phyloP scores from a whole-genome alignment of 1,140 invertebrate genomes.

The Drosophila ercepeae region DNA sequence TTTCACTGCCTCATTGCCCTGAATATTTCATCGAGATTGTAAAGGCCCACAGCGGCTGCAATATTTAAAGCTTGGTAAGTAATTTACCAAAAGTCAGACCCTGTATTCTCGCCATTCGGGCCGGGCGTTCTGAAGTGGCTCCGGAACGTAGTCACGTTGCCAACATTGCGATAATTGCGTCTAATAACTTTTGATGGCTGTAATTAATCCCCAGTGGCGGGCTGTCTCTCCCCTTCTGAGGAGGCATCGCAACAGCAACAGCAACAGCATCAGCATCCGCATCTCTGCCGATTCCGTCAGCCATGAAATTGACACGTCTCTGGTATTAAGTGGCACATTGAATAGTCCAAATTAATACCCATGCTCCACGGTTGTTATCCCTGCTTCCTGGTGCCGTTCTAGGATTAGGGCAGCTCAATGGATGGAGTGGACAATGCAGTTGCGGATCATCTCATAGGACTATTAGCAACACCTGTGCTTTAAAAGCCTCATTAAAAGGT shows the following conservation, averaged over 20 bases:
- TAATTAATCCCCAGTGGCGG: slow-evolving; percentile 77
- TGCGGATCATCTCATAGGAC: neutral
- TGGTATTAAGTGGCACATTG: slow-evolving; percentile 80
- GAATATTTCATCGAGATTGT: neutral
- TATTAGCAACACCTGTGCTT: neutral
- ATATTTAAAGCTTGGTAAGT: neutral
- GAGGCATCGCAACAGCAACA: no score
- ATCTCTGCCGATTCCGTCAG: slow-evolving; percentile 64
- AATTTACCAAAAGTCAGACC: neutral
- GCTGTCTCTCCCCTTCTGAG: slow-evolving; percentile 10
- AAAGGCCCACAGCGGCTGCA: neutral
- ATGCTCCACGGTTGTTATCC: slow-evolving; percentile 36
- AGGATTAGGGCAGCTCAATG: slow-evolving; percentile 15
- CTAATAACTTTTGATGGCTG: slow-evolving; percentile 82
- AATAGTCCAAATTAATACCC: slow-evolving; percentile 78
- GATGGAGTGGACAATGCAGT: neutral
- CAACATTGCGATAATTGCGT: slow-evolving; percentile 77
- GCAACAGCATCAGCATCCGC: slow-evolving; percentile 31
- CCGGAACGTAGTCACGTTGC: slow-evolving; percentile 57
- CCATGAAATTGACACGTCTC: slow-evolving; percentile 81
- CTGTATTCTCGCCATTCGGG: neutral
- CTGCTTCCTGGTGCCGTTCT: slow-evolving; percentile 2
- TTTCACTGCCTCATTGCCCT: neutral
- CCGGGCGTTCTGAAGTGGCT: slow-evolving; percentile 1
- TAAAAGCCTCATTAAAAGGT: neutral